phyloP scores from a whole-genome alignment of 2,113 vertebrate species.

The Cephalopholis sonnerati region DNA sequence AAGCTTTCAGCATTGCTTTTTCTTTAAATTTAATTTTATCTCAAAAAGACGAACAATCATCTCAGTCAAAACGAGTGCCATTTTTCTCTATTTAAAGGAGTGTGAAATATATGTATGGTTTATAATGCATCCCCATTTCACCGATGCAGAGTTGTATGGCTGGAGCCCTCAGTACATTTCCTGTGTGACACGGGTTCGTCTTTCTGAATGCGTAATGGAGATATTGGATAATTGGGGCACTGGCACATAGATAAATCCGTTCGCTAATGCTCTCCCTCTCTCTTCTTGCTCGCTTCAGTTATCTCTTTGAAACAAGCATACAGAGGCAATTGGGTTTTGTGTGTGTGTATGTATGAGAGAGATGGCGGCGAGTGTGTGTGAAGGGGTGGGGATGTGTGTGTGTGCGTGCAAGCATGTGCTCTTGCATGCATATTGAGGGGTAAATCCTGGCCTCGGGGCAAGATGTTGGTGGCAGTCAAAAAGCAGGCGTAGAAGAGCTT shows the following conservation, averaged over 20 bases:
- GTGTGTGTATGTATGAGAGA: conserved; percentile 18
- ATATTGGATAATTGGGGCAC: conserved; percentile 79
- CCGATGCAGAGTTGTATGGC: conserved; percentile 38
- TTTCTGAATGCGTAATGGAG: conserved; percentile 76
- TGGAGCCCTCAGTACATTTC: conserved; percentile 59
- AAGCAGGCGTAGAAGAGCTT: conserved; percentile 55
- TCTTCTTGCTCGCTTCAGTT: conserved; percentile 62
- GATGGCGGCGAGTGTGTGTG: conserved; percentile 4
- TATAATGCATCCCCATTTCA: conserved; percentile 54
- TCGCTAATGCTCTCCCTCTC: conserved; percentile 53
- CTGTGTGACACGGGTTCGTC: conserved; percentile 52
- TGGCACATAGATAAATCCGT: conserved; percentile 77
- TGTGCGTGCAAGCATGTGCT: conserved; percentile 45
- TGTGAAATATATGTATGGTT: conserved; percentile 61
- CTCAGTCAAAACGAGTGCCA: neutral
- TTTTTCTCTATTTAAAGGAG: conserved; percentile 42
- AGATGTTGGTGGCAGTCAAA: conserved; percentile 77
- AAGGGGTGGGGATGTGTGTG: neutral
- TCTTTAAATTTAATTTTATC: conserved; percentile 6
- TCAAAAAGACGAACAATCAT: conserved; percentile 8
- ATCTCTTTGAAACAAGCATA: conserved; percentile 76
- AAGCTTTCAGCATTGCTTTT: neutral
- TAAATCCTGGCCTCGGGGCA: conserved; percentile 76
- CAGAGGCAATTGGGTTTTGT: conserved; percentile 66
- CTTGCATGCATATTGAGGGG: conserved; percentile 60